These are phyloP conservation scores for Bombus fervidus DNA, from an alignment of 1,140 invertebrate genomes.

Conservation along the genomic window DNA sequence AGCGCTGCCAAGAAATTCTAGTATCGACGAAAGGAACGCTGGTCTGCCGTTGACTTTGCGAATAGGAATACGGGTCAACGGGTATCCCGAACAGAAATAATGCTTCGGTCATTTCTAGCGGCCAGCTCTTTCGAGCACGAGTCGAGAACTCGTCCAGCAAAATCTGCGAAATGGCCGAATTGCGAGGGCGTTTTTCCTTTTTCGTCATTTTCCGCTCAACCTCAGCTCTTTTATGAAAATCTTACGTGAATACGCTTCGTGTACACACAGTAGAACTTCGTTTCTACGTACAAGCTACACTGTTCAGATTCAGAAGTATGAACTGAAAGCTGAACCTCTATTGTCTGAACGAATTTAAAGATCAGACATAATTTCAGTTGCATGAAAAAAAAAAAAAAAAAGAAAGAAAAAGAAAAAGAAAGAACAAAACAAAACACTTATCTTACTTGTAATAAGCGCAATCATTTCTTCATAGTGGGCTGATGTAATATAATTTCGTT, in stretches of 20 bases:
- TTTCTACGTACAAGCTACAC: too few species aligned
- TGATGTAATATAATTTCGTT: background rate
- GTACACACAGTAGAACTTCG: background rate
- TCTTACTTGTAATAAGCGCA: too few species aligned
- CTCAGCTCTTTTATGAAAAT: background rate
- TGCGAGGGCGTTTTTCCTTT: background rate
- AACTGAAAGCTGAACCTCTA: too few species aligned
- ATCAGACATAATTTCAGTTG: too few species aligned
- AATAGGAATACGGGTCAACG: conserved; percentile 56
- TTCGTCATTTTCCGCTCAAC: background rate
- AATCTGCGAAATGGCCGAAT: background rate
- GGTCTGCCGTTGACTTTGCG: conserved; percentile 56
- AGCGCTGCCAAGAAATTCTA: conserved; percentile 35
- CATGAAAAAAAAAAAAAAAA: too few species aligned
- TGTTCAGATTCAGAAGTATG: too few species aligned
- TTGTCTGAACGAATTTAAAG: too few species aligned
- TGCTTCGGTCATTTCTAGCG: conserved; percentile 29
- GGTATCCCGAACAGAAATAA: conserved; percentile 54
- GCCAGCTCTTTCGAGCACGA: background rate
- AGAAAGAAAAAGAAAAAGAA: too few species aligned
- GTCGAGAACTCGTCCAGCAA: background rate
- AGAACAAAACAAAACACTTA: too few species aligned
- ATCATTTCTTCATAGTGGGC: background rate
- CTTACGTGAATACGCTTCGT: background rate
- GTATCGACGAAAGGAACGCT: conserved; percentile 45